Conservation (phyloP, 2,888 invertebrate species). For the Cancer borealis region DNA sequence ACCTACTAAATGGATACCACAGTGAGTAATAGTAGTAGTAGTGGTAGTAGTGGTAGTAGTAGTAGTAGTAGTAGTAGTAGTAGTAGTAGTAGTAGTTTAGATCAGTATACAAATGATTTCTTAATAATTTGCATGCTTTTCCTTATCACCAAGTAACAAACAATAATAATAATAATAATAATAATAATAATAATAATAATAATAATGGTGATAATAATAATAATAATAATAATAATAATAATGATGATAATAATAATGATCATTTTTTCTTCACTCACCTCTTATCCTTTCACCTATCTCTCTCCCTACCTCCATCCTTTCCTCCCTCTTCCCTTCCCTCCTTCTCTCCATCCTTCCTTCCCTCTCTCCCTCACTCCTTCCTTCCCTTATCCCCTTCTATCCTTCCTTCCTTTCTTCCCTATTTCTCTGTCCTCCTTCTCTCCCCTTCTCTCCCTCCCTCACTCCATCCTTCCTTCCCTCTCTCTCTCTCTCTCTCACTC, state of each 20-base stretch:
- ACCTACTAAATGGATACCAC: conserved; percentile 62
- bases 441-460: background rate
- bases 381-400: background rate
- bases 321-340: background rate
- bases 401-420: too few species aligned
- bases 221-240: background rate
- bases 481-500: background rate
- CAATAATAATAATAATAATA: too few species aligned
- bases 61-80: background rate
- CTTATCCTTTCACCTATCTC: background rate
- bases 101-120: too few species aligned
- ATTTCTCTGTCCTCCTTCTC: background rate
- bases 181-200: background rate
- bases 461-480: background rate
- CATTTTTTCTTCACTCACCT: background rate
- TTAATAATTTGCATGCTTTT: too few species aligned
- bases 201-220: too few species aligned
- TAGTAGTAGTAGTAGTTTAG: background rate
- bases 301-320: background rate
- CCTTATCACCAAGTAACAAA: too few species aligned
- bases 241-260: too few species aligned
- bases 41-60: background rate
- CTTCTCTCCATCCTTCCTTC: background rate
- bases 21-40: conserved; percentile 57
- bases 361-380: background rate